Evolutionary conservation across 2,113 vertebrate species (phyloP).

Genomic region (Athene cunicularia): DNA sequence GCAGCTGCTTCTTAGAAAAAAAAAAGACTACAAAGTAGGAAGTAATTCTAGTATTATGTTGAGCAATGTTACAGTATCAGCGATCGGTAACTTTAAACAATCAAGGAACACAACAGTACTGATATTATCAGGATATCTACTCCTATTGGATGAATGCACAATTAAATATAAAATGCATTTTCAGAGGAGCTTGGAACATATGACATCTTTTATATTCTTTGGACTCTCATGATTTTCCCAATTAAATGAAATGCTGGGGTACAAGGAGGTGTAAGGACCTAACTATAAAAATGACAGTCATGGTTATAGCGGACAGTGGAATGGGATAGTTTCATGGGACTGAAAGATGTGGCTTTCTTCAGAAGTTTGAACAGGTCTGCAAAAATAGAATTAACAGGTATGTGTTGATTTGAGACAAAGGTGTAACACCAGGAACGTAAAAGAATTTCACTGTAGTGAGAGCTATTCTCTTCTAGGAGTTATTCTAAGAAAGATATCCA

Average conservation of each 20-base stretch:
- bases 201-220: neutral
- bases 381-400: neutral
- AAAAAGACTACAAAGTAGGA: neutral
- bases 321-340: neutral
- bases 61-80: neutral
- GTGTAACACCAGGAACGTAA: neutral
- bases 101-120: neutral
- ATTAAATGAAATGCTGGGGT: neutral
- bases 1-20: neutral
- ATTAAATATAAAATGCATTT: neutral
- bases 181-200: neutral
- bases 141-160: neutral
- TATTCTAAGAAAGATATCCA: neutral
- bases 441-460: neutral
- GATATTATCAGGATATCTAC: neutral
- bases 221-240: neutral
- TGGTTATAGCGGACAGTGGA: neutral
- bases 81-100: neutral
- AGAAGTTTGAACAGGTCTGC: neutral
- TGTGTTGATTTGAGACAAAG: neutral
- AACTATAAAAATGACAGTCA: neutral
- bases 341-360: neutral
- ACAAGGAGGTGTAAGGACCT: neutral
- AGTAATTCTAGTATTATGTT: neutral
- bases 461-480: neutral